Conservation (phyloP, 2,113 vertebrate species). For the Menidia beryllina region DNA sequence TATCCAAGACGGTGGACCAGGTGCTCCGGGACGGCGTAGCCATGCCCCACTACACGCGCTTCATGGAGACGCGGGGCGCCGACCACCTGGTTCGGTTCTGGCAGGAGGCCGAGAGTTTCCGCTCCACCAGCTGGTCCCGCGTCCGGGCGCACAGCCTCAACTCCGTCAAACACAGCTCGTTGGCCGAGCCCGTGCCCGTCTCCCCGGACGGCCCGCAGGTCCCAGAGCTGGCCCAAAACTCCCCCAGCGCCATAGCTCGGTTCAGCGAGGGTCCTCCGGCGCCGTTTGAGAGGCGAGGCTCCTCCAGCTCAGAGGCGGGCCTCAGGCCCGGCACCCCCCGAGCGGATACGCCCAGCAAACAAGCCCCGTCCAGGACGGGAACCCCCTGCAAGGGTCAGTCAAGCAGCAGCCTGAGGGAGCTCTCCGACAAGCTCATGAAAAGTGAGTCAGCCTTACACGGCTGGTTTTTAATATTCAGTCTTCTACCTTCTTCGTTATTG, state of each 20-base stretch:
- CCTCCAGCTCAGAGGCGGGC: slow-evolving; percentile 67
- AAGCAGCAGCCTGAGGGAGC: slow-evolving; percentile 85
- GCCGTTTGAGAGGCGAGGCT: slow-evolving; percentile 67
- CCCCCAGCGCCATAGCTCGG: slow-evolving; percentile 1
- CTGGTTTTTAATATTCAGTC: not conserved
- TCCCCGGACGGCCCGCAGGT: slow-evolving; percentile 45
- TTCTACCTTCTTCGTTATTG: no score
- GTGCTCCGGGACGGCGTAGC: slow-evolving; percentile 90
- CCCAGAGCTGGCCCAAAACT: slow-evolving; percentile 12
- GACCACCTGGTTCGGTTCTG: slow-evolving; percentile 96
- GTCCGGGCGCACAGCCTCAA: slow-evolving; percentile 95
- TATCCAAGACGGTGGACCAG: slow-evolving; percentile 96
- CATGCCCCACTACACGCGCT: slow-evolving; percentile 93
- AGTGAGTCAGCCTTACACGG: slow-evolving; percentile 84
- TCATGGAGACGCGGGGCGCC: slow-evolving; percentile 89
- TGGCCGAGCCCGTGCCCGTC: slow-evolving; percentile 87
- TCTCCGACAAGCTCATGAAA: slow-evolving; percentile 96
- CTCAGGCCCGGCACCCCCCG: slow-evolving; percentile 46
- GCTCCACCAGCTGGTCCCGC: slow-evolving; percentile 92
- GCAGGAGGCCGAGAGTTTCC: slow-evolving; percentile 95
- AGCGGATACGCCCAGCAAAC: slow-evolving; percentile 76
- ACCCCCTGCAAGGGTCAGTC: slow-evolving; percentile 84
- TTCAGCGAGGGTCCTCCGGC: slow-evolving; percentile 44
- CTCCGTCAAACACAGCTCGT: slow-evolving; percentile 94
- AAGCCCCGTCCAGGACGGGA: slow-evolving; percentile 83